These are phyloP conservation scores for Linepithema humile DNA, from an alignment of 1,140 invertebrate species.

Conservation along the genomic window DNA sequence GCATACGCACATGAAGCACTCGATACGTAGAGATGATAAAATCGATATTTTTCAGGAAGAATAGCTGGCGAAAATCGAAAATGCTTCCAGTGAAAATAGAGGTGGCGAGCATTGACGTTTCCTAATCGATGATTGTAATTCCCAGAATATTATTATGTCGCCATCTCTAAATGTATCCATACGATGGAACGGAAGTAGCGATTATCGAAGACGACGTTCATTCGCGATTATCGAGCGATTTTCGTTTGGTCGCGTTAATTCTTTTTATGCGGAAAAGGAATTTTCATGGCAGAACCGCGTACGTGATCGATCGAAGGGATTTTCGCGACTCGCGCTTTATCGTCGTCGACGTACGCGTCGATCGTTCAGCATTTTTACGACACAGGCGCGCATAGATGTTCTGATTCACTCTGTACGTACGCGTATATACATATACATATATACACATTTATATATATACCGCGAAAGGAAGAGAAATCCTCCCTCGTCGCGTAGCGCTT, in stretches of 20 bases:
- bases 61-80: constrained; percentile 10
- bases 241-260: neutral
- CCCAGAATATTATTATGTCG: neutral
- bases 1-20: neutral
- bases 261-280: neutral
- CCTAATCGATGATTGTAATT: neutral
- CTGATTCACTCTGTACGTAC: constrained; percentile 17
- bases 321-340: neutral
- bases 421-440: constrained; percentile 14
- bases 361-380: constrained; percentile 24
- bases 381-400: neutral
- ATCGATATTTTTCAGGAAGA: constrained; percentile 29
- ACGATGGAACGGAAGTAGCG: constrained; percentile 17
- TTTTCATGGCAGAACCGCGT: neutral
- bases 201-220: constrained; percentile 1
- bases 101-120: constrained; percentile 12
- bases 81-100: constrained; percentile 19
- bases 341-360: neutral
- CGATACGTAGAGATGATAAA: neutral
- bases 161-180: neutral
- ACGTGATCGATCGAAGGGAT: neutral
- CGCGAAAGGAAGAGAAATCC: constrained; percentile 20
- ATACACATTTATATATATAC: neutral
- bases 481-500: constrained; percentile 25
- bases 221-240: constrained; percentile 6